A percentile compares a stretch with the other conserved stretches of the same genome.
Evolutionary conservation across 2,113 vertebrate species (phyloP).

Genomic region (Hylia prasina): DNA sequence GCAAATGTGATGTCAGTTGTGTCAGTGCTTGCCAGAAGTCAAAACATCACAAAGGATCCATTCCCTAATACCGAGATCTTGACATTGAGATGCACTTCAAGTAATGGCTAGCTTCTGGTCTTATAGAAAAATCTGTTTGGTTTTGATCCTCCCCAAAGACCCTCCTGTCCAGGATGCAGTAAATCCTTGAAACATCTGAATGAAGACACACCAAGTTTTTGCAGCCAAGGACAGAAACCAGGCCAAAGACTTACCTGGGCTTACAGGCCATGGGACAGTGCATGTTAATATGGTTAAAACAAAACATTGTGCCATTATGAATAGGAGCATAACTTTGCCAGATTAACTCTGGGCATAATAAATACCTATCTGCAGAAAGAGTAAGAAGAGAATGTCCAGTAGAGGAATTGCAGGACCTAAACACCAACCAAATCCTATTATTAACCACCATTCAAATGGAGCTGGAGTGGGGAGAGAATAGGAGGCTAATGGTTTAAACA

Average conservation of each 20-base stretch:
- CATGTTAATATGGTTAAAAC: not conserved
- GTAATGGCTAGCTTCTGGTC: not conserved
- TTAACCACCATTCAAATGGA: not conserved
- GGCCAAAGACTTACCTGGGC: not conserved
- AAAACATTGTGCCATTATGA: not conserved
- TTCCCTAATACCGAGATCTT: not conserved
- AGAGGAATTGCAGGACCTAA: not conserved
- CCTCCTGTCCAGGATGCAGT: not conserved
- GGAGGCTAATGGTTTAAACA: not conserved
- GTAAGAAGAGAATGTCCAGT: not conserved
- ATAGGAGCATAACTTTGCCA: not conserved
- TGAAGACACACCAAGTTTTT: not conserved
- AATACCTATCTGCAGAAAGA: not conserved
- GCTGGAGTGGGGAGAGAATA: not conserved
- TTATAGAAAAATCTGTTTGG: not conserved
- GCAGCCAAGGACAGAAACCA: not conserved
- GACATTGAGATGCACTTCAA: not conserved
- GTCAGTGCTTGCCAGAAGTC: not conserved
- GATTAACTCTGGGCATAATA: not conserved
- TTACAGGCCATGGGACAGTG: not conserved
- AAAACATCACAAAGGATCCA: not conserved
- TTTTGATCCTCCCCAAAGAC: not conserved
- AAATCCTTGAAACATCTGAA: not conserved
- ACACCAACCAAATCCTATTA: not conserved
- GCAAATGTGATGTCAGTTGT: not conserved